Evolutionary conservation across 2,113 vertebrate genomes (phyloP).

Genomic region (Phyllostomus hastatus): DNA sequence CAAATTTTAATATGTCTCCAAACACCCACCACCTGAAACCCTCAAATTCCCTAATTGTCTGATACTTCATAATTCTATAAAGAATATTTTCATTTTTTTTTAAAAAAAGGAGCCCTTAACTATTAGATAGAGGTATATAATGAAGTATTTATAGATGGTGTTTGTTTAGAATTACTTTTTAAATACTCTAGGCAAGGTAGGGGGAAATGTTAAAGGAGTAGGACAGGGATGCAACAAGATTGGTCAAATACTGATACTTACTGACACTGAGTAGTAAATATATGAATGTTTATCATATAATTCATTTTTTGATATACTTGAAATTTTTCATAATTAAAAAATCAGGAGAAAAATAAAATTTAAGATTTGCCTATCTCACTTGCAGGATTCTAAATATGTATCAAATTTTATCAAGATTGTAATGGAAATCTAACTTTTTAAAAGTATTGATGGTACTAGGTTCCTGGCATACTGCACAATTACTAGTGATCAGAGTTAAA

Average conservation of each 20-base stretch:
- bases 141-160: background rate
- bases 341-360: background rate
- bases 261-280: background rate
- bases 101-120: background rate
- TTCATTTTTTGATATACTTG: background rate
- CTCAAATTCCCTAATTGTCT: background rate
- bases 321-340: slow-evolving; percentile 21
- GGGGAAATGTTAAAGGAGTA: background rate
- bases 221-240: background rate
- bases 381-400: background rate
- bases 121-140: background rate
- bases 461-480: background rate
- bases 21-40: background rate
- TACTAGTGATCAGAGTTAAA: background rate
- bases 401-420: background rate
- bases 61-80: background rate
- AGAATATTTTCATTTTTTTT: background rate
- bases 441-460: background rate
- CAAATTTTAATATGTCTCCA: background rate
- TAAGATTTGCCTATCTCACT: background rate
- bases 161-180: background rate
- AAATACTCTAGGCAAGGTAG: background rate
- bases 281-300: background rate
- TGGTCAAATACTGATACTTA: background rate
- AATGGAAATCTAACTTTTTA: slow-evolving; percentile 13